Evolutionary conservation across 2,888 invertebrate genomes (phyloP).

Genomic region (Ornithoptera priamus): DNA sequence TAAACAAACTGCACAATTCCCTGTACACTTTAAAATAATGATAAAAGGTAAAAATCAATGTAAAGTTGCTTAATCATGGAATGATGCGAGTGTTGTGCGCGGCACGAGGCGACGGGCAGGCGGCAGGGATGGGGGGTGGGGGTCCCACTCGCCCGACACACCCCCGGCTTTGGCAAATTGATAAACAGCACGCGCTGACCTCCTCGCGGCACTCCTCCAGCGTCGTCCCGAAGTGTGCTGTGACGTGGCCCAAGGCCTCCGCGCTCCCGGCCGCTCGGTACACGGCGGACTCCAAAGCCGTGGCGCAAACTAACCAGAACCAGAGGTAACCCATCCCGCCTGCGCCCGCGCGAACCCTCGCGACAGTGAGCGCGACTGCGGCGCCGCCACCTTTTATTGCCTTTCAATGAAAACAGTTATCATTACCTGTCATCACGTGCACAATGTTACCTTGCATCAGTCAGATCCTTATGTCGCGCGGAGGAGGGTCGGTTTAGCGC

Average conservation of each 20-base stretch:
- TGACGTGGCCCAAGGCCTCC: conserved; percentile 74
- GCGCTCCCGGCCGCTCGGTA: conserved; percentile 51
- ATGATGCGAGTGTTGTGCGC: no score
- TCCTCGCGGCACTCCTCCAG: conserved; percentile 67
- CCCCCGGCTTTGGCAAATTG: no score
- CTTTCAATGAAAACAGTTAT: neutral
- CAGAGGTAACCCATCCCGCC: conserved; percentile 16
- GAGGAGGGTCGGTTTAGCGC: neutral
- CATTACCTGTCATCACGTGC: conserved; percentile 30
- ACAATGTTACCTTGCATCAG: neutral
- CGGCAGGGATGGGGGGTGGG: no score
- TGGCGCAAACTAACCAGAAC: conserved; percentile 37
- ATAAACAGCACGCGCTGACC: conserved; percentile 42
- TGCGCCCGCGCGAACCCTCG: neutral
- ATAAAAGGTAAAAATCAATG: no score
- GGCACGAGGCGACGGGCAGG: no score
- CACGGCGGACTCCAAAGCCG: conserved; percentile 34
- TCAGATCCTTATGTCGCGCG: neutral
- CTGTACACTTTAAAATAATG: no score
- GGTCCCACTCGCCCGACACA: no score
- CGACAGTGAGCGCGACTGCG: conserved; percentile 26
- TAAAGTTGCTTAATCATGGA: no score
- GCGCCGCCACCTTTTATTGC: conserved; percentile 41
- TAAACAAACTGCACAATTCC: no score
- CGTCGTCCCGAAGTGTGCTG: conserved; percentile 68